Percentiles rank a stretch among this genome's conserved stretches.
These are phyloP conservation scores for Hemicrepidius hirtus DNA, from an alignment of 2,888 invertebrate species.

Conservation along the genomic window DNA sequence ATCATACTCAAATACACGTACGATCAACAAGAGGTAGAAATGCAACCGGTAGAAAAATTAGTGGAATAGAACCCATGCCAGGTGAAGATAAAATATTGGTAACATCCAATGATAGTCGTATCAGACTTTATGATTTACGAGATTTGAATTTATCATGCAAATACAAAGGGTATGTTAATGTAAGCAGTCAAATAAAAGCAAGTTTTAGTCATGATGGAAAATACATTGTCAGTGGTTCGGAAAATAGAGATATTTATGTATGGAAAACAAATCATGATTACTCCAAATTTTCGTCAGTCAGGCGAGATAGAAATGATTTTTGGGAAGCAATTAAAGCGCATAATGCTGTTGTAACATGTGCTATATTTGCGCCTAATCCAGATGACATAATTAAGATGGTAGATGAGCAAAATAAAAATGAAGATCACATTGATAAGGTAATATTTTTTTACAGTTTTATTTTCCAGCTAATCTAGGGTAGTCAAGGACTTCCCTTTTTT, in stretches of 20 bases:
- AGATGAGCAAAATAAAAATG: slow-evolving; percentile 73
- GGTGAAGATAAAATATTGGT: slow-evolving; percentile 96
- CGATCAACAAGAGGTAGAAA: slow-evolving; percentile 97
- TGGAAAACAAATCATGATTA: slow-evolving; percentile 99
- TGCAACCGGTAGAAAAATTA: slow-evolving; percentile 95
- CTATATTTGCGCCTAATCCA: slow-evolving; percentile 98
- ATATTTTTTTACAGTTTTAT: slow-evolving; percentile 15
- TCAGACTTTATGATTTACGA: slow-evolving; percentile 94
- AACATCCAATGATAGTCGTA: slow-evolving; percentile 98
- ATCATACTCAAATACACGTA: slow-evolving; percentile 98
- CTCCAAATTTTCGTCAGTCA: slow-evolving; percentile 92
- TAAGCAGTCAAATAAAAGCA: slow-evolving; percentile 97
- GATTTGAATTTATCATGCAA: slow-evolving; percentile 88
- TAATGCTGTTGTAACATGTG: slow-evolving; percentile 96
- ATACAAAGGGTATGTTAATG: slow-evolving; percentile 84
- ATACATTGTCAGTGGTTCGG: slow-evolving; percentile 97
- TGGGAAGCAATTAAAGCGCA: slow-evolving; percentile 98
- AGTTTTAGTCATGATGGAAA: slow-evolving; percentile 98
- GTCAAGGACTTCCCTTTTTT: too few relatives aligned
- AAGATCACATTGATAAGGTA: slow-evolving; percentile 68
- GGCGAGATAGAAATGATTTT: slow-evolving; percentile 96
- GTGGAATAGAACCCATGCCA: slow-evolving; percentile 97
- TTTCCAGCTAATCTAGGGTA: too few relatives aligned
- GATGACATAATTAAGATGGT: slow-evolving; percentile 89
- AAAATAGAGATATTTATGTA: slow-evolving; percentile 97